These are phyloP conservation scores for Napeogenes inachia DNA, from an alignment of 2,888 invertebrate species.

Conservation along the genomic window DNA sequence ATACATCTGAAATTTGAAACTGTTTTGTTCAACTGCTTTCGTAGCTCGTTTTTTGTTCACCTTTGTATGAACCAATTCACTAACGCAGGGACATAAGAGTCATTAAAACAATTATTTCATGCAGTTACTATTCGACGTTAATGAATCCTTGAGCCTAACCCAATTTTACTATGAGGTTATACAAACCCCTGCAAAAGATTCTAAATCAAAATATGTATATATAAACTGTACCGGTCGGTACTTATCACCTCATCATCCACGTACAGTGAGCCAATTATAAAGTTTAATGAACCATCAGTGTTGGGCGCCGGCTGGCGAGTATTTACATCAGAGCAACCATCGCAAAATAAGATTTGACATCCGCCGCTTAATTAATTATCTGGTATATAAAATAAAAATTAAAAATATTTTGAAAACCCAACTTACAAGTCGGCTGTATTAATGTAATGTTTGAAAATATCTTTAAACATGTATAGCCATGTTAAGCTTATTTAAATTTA, in stretches of 20 bases:
- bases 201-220: no score
- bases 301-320: conserved; percentile 24
- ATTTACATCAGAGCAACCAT: conserved; percentile 24
- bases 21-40: background rate
- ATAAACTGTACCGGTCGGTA: conserved; percentile 9
- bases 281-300: conserved; percentile 36
- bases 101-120: conserved; percentile 4
- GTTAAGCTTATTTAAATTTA: no score
- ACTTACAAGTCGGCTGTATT: no score
- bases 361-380: conserved; percentile 21
- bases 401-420: no score
- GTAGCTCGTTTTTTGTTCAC: background rate
- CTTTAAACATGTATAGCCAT: no score
- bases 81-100: background rate
- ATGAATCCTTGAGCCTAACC: conserved; percentile 7
- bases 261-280: conserved; percentile 36
- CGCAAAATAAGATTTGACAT: conserved; percentile 26
- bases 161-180: conserved; percentile 1
- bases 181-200: background rate
- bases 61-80: conserved; percentile 1
- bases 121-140: conserved; percentile 1
- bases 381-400: conserved; percentile 11
- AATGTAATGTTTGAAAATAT: no score
- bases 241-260: conserved; percentile 25
- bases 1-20: no score